These are phyloP conservation scores for Drosophila atroscutellata DNA, from an alignment of 2,888 invertebrate genomes.

Conservation along the genomic window DNA sequence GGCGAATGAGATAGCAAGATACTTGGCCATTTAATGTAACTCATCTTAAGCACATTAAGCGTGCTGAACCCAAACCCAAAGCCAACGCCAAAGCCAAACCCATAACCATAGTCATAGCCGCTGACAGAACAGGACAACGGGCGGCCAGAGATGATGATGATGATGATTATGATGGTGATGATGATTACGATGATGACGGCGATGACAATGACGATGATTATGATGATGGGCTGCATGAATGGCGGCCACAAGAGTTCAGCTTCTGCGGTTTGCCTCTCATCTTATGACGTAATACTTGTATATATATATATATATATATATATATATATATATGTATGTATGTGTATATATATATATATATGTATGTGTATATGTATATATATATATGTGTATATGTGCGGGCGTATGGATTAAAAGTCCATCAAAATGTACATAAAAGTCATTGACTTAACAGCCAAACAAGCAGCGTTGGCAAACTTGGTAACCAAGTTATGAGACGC, in stretches of 20 bases:
- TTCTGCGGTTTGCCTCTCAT: slow-evolving; percentile 37
- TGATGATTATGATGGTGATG: background rate
- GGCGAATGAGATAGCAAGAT: background rate
- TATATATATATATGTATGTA: slow-evolving; percentile 1
- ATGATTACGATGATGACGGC: slow-evolving; percentile 10
- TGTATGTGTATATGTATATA: slow-evolving; percentile 16
- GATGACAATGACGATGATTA: background rate
- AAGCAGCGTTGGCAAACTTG: slow-evolving; percentile 15
- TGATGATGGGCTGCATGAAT: slow-evolving; percentile 19
- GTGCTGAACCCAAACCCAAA: slow-evolving; percentile 17
- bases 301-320: slow-evolving; percentile 5
- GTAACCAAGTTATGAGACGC: slow-evolving; percentile 48
- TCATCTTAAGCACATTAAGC: slow-evolving; percentile 79
- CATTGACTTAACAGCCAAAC: slow-evolving; percentile 64
- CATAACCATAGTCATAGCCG: background rate
- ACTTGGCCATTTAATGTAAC: slow-evolving; percentile 69
- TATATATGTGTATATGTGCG: slow-evolving; percentile 24
- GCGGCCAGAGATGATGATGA: slow-evolving; percentile 35
- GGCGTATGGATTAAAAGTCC: slow-evolving; percentile 77
- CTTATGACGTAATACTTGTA: slow-evolving; percentile 14
- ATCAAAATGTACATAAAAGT: slow-evolving; percentile 81
- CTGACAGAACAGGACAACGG: slow-evolving; percentile 23
- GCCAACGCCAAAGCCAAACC: slow-evolving; percentile 11
- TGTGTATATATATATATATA: background rate
- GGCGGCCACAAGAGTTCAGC: slow-evolving; percentile 57